phyloP scores from a whole-genome alignment of 1,140 invertebrate genomes.

The Aradophagus sp. region DNA sequence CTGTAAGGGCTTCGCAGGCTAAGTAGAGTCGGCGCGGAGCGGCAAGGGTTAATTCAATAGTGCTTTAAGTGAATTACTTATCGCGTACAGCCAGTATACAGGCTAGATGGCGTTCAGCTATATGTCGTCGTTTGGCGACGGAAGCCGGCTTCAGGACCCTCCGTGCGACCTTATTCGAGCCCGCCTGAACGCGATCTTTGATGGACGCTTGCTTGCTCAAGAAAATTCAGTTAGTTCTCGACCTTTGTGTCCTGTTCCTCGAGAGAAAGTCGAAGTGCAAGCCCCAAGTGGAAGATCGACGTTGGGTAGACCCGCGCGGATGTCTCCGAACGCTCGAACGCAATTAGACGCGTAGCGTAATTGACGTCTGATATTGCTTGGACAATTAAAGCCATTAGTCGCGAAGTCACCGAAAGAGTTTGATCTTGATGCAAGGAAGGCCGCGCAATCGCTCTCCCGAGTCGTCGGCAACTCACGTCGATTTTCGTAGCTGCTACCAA shows the following conservation, averaged over 20 bases:
- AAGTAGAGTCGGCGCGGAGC: slow-evolving; percentile 72
- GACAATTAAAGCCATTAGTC: slow-evolving; percentile 71
- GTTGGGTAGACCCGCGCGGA: slow-evolving; percentile 63
- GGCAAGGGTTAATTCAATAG: slow-evolving; percentile 76
- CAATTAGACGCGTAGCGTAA: slow-evolving; percentile 70
- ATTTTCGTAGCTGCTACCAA: too few relatives aligned
- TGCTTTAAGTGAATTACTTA: slow-evolving; percentile 75
- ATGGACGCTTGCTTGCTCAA: slow-evolving; percentile 73
- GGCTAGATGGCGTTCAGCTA: slow-evolving; percentile 72
- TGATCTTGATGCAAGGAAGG: slow-evolving; percentile 54
- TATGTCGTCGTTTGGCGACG: slow-evolving; percentile 59
- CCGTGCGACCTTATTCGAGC: slow-evolving; percentile 53
- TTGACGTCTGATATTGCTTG: slow-evolving; percentile 71
- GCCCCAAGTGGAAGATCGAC: slow-evolving; percentile 56
- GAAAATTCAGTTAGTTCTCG: slow-evolving; percentile 74
- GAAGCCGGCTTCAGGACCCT: slow-evolving; percentile 51
- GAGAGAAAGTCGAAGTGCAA: slow-evolving; percentile 58
- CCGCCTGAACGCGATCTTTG: slow-evolving; percentile 68
- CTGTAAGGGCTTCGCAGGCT: slow-evolving; percentile 66
- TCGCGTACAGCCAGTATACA: slow-evolving; percentile 73
- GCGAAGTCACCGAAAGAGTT: slow-evolving; percentile 61
- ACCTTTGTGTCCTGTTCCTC: slow-evolving; percentile 71
- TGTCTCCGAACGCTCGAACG: slow-evolving; percentile 66
- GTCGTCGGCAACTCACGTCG: too few relatives aligned
- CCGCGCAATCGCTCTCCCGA: too few relatives aligned